Evolutionary conservation across 2,797 vertebrate species (phyloP), one percentile per base, ranked within the genome.

Genomic region (Gambusia yucatana): DNA sequence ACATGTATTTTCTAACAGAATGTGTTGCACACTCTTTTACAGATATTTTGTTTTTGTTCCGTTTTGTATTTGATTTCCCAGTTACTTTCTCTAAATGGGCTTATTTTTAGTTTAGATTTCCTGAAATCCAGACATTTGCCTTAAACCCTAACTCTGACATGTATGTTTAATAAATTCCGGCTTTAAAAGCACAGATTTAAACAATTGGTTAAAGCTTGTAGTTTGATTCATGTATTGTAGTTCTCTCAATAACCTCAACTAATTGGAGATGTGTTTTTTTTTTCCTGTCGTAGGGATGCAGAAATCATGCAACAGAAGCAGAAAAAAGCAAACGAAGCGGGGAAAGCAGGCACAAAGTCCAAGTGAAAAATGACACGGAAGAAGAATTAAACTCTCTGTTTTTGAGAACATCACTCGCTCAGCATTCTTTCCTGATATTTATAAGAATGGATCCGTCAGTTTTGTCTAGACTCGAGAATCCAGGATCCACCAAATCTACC

Each of bases 251-350:
- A 77, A 77, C 16, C 8, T 81, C 25, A 69, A 75, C 13, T 48
- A 69, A 67, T 75, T 22, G 79, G 0, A 48, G 17, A 1, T 14
- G 2, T 4, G 1, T 85, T 28, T 72, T 30, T n/a, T 41, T 17
- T 30, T 25, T 28, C 9, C 30, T 75, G 14, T 25, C 25, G 2
- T 83, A 98, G 97, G 95, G 97, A 98, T 94, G 97, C 97, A n/a
- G 97, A 97, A 94, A 98, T 98, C 94, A 98, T 98, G 97, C 96
- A 98, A 90, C 96, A 98, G 91, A 98, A 98, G 95, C 97, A 98
- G 94, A 97, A 98, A 93, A 96, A 97, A 84, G 94, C 97, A 0
- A 89, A 90, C 13, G 96, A 95, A 88, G 93, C 93, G 69, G 93
- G 92, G 55, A 88, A 90, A 88, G 94, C 91, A 50, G 86, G 85